Percentiles rank a stretch among this genome's conserved stretches.
phyloP scores from a whole-genome alignment of 2,888 invertebrate species.

The Troides helena region DNA sequence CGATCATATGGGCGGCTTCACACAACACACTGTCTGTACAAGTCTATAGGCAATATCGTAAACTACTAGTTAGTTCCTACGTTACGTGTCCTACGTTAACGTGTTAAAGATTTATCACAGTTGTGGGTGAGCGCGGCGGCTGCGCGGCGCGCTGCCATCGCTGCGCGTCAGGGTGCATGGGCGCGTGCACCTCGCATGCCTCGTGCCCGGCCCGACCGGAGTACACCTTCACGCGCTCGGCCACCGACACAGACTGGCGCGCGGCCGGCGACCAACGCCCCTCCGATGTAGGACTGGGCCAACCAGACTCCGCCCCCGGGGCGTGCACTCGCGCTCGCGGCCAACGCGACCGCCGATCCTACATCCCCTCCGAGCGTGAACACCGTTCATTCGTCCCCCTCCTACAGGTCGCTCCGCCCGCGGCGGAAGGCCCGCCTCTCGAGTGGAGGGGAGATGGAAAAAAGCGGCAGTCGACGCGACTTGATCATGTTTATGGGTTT shows the following conservation, averaged over 20 bases:
- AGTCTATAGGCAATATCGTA: slow-evolving; percentile 60
- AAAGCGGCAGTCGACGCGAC: slow-evolving; percentile 71
- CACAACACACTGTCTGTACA: slow-evolving; percentile 76
- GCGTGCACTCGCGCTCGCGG: slow-evolving; percentile 47
- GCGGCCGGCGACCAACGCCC: slow-evolving; percentile 71
- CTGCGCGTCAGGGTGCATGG: slow-evolving; percentile 69
- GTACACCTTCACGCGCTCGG: slow-evolving; percentile 68
- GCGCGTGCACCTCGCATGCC: slow-evolving; percentile 71
- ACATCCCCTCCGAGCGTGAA: slow-evolving; percentile 62
- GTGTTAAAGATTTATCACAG: slow-evolving; percentile 70
- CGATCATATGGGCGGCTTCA: slow-evolving; percentile 80
- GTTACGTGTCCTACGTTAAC: slow-evolving; percentile 51
- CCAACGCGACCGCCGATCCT: slow-evolving; percentile 63
- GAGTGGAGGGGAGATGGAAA: slow-evolving; percentile 68
- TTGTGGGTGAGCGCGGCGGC: slow-evolving; percentile 67
- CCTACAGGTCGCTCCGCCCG: slow-evolving; percentile 47
- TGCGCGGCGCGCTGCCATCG: slow-evolving; percentile 74
- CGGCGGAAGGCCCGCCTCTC: slow-evolving; percentile 50
- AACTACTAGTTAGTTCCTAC: slow-evolving; percentile 57
- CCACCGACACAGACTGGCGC: slow-evolving; percentile 76
- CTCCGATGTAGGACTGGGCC: slow-evolving; percentile 74
- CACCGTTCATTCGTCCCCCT: slow-evolving; percentile 67
- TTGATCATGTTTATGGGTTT: slow-evolving; percentile 79
- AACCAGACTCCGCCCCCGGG: slow-evolving; percentile 58
- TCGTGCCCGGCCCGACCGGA: slow-evolving; percentile 54